Evolutionary conservation across 2,888 invertebrate genomes (phyloP).

Genomic region (Hylaea fasciaria): DNA sequence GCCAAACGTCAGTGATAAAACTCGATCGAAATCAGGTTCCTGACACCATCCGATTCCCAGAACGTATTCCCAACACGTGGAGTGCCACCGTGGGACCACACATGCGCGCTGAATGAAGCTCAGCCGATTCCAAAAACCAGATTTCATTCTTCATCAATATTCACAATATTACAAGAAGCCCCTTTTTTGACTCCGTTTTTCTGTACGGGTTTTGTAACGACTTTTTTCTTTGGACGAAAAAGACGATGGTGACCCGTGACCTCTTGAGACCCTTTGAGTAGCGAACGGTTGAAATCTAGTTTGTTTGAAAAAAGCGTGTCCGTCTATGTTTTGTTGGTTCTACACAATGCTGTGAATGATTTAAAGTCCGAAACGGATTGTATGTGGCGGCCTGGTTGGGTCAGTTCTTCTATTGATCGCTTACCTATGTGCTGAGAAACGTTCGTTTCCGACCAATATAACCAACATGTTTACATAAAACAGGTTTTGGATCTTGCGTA

Average conservation of each 20-base stretch:
- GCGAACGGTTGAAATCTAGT: conserved; percentile 76
- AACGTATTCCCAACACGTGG: conserved; percentile 65
- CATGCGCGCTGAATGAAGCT: conserved; percentile 66
- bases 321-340: conserved; percentile 54
- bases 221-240: conserved; percentile 77
- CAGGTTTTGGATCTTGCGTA: background rate
- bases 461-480: background rate
- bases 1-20: conserved; percentile 28
- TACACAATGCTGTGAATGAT: conserved; percentile 62
- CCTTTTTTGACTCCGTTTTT: conserved; percentile 75
- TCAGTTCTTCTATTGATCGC: conserved; percentile 49
- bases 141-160: conserved; percentile 84
- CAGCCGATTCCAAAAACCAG: conserved; percentile 76
- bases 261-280: conserved; percentile 68
- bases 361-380: conserved; percentile 62
- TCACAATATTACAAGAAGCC: conserved; percentile 83
- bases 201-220: conserved; percentile 74
- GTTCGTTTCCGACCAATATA: conserved; percentile 22
- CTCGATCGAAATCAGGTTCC: conserved; percentile 61
- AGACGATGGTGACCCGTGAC: conserved; percentile 81
- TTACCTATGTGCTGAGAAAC: conserved; percentile 31
- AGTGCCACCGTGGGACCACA: conserved; percentile 78
- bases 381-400: conserved; percentile 54
- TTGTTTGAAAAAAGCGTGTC: conserved; percentile 79
- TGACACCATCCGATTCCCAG: conserved; percentile 58